Conservation (phyloP, 2,113 vertebrate genomes). For the Pseudopipra pipra region DNA sequence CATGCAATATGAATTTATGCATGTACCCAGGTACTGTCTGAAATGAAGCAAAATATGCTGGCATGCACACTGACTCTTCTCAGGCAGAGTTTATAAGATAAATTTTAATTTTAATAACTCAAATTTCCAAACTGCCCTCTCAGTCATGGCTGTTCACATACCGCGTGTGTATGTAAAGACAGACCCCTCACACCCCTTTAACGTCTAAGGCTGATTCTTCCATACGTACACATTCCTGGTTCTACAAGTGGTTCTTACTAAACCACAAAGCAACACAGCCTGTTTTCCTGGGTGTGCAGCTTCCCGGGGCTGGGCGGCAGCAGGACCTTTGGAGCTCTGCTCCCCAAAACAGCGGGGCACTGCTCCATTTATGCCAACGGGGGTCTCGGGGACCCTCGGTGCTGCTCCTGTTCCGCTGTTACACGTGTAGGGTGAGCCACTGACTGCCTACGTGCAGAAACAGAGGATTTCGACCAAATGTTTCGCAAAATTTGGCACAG, state of each 20-base stretch:
- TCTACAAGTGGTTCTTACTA: neutral
- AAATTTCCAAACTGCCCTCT: neutral
- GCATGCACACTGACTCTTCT: neutral
- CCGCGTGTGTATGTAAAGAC: neutral
- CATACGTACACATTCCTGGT: neutral
- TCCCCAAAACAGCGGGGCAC: neutral
- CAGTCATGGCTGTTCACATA: fast-evolving
- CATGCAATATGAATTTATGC: fast-evolving
- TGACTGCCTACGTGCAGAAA: fast-evolving
- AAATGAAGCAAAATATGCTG: neutral
- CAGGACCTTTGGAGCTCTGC: neutral
- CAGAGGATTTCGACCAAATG: fast-evolving
- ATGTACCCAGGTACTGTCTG: neutral
- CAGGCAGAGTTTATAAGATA: neutral
- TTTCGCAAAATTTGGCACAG: neutral
- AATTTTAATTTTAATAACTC: neutral
- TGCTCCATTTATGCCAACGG: fast-evolving
- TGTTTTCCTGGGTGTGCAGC: fast-evolving
- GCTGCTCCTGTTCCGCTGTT: fast-evolving
- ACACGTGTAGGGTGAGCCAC: fast-evolving
- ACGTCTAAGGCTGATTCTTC: neutral
- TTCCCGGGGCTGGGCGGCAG: neutral
- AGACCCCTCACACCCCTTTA: too few relatives aligned
- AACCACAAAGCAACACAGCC: fast-evolving
- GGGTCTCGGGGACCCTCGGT: fast-evolving